These are phyloP conservation scores for Mechanitis mazaeus DNA, from an alignment of 2,888 invertebrate species.

Conservation along the genomic window DNA sequence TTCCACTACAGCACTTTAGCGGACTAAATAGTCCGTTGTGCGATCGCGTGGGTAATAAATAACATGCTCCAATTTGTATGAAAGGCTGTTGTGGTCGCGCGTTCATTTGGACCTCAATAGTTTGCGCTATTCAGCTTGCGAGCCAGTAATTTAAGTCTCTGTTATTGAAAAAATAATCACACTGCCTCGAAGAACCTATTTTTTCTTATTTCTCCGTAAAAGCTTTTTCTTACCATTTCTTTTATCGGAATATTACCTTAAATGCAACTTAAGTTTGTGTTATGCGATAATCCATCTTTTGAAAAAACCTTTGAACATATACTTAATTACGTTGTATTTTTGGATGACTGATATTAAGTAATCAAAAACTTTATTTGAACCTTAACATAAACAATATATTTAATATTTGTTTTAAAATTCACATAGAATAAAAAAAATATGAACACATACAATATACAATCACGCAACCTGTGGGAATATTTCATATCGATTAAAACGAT, in stretches of 20 bases:
- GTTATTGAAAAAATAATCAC: conserved; percentile 8
- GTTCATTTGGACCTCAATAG: conserved; percentile 13
- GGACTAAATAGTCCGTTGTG: conserved; percentile 13
- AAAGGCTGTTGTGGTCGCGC: conserved; percentile 13
- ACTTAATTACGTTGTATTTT: too few relatives aligned
- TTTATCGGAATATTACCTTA: neutral
- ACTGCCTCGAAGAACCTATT: conserved; percentile 22
- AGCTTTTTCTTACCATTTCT: conserved; percentile 30
- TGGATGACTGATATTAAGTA: too few relatives aligned
- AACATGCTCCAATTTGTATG: conserved; percentile 19
- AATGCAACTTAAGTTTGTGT: too few relatives aligned
- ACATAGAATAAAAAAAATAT: too few relatives aligned
- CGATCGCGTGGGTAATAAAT: conserved; percentile 15
- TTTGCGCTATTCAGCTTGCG: conserved; percentile 8
- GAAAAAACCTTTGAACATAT: too few relatives aligned
- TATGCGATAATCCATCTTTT: conserved; percentile 26
- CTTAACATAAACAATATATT: too few relatives aligned
- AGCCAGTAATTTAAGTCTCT: neutral
- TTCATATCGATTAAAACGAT: too few relatives aligned
- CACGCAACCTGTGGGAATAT: too few relatives aligned
- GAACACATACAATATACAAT: too few relatives aligned
- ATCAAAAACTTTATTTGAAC: too few relatives aligned
- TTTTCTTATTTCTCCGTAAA: conserved; percentile 38
- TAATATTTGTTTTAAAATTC: too few relatives aligned
- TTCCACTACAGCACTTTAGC: conserved; percentile 16